Evolutionary conservation across 1,140 invertebrate genomes (phyloP).

Genomic region (Oreohelix idahoensis): DNA sequence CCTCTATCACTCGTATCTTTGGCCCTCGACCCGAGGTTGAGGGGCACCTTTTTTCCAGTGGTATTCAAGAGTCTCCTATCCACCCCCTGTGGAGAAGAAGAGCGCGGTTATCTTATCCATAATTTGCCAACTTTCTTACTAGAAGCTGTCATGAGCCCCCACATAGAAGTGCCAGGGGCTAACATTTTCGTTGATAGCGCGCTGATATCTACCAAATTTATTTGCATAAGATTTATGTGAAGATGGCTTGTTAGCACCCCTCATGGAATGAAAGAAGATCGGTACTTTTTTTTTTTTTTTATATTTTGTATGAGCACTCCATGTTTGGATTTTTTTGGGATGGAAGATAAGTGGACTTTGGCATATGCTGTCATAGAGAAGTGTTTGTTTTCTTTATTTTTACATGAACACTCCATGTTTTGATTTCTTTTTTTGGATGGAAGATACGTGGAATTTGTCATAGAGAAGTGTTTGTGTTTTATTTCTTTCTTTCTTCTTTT

Average conservation of each 20-base stretch:
- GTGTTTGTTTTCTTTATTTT: too few relatives aligned
- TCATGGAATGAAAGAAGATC: not conserved
- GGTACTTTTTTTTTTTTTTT: too few relatives aligned
- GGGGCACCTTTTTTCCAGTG: slow-evolving; percentile 17
- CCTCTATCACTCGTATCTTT: too few relatives aligned
- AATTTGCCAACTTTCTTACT: slow-evolving; percentile 13
- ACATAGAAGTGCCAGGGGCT: not conserved
- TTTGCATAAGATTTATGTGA: slow-evolving; percentile 5
- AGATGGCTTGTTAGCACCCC: slow-evolving; percentile 4
- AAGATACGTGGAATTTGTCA: too few relatives aligned
- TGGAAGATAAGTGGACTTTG: not conserved
- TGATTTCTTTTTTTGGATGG: too few relatives aligned
- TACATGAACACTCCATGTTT: too few relatives aligned
- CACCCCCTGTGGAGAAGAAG: not conserved
- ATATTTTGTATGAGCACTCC: not conserved
- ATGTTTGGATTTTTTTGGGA: not conserved
- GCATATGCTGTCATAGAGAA: too few relatives aligned
- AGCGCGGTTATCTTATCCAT: slow-evolving; percentile 12
- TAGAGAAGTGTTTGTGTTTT: too few relatives aligned
- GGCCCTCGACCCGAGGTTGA: not conserved
- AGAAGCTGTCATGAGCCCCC: not conserved
- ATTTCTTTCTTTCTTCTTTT: too few relatives aligned
- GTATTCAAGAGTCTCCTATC: slow-evolving; percentile 4
- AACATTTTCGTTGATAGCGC: slow-evolving; percentile 1
- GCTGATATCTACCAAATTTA: not conserved